A percentile compares a stretch with the other conserved stretches of the same genome.
Conservation (phyloP, 2,797 vertebrate genomes). For the Amniataba percoides region DNA sequence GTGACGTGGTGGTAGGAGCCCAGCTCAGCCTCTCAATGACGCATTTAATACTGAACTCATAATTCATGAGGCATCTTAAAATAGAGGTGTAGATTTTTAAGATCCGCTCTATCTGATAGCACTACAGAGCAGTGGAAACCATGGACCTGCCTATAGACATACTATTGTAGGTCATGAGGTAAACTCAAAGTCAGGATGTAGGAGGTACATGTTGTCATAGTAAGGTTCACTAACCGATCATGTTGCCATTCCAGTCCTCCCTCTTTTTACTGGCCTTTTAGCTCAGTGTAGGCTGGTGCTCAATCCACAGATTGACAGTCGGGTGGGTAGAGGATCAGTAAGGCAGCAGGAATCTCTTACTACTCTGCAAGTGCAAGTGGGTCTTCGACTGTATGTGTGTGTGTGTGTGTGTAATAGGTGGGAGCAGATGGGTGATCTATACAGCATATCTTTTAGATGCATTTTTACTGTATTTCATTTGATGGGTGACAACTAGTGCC, state of each 20-base stretch:
- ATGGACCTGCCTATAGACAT: conserved; percentile 19
- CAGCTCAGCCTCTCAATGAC: conserved; percentile 70
- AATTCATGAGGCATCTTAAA: conserved; percentile 73
- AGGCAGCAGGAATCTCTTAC: neutral
- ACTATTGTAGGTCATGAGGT: conserved; percentile 15
- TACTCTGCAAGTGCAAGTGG: neutral
- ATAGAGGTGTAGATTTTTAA: conserved; percentile 62
- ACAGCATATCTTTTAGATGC: neutral
- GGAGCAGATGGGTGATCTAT: neutral
- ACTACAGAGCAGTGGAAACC: conserved; percentile 14
- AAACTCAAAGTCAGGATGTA: conserved; percentile 14
- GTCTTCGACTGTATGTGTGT: neutral
- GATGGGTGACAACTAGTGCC: neutral
- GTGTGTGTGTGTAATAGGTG: neutral
- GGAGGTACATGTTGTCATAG: neutral
- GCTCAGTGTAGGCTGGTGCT: neutral
- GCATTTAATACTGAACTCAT: conserved; percentile 71
- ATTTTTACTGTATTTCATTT: neutral
- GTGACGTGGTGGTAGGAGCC: conserved; percentile 59
- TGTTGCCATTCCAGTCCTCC: conserved; percentile 3
- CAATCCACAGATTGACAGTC: conserved; percentile 11
- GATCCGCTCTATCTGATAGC: conserved; percentile 25
- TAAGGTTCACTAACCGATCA: conserved; percentile 2
- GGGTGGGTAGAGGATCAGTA: neutral
- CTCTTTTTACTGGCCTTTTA: neutral